phyloP scores from a whole-genome alignment of 2,888 invertebrate genomes.

The Cataglyphis albicans region DNA sequence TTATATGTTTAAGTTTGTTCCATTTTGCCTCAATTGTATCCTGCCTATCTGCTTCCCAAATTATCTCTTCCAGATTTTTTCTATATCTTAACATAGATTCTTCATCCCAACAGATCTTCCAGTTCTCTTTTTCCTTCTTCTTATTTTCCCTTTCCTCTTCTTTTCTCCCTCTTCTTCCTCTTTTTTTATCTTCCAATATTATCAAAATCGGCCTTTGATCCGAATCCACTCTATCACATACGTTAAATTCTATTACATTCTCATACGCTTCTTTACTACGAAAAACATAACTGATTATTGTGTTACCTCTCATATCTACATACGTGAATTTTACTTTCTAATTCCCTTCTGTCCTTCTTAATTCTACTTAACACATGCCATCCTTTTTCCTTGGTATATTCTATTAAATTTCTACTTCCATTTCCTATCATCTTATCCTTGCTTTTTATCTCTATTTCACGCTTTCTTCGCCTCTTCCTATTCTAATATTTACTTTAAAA shows the following conservation, averaged over 20 bases:
- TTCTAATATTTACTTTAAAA: conserved; percentile 5
- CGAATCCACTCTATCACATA: not conserved
- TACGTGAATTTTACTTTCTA: not conserved
- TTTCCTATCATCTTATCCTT: not conserved
- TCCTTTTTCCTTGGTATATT: not conserved
- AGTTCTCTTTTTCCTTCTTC: not conserved
- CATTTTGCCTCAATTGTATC: too few relatives aligned
- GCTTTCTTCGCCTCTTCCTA: not conserved
- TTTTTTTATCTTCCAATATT: not conserved
- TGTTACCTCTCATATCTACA: not conserved
- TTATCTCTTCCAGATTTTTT: not conserved
- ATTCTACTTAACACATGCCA: not conserved
- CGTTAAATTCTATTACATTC: not conserved
- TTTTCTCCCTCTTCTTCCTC: not conserved
- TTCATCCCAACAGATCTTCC: not conserved
- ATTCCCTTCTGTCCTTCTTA: not conserved
- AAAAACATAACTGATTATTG: not conserved
- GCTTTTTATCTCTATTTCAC: not conserved
- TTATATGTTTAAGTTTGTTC: too few relatives aligned
- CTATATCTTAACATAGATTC: not conserved
- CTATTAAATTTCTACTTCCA: not conserved
- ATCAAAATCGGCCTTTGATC: conserved; percentile 5
- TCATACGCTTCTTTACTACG: not conserved
- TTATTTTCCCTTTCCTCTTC: not conserved
- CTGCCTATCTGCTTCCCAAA: too few relatives aligned